These are phyloP conservation scores for Acanthoscelides obtectus DNA, from an alignment of 2,888 invertebrate genomes.

Conservation along the genomic window DNA sequence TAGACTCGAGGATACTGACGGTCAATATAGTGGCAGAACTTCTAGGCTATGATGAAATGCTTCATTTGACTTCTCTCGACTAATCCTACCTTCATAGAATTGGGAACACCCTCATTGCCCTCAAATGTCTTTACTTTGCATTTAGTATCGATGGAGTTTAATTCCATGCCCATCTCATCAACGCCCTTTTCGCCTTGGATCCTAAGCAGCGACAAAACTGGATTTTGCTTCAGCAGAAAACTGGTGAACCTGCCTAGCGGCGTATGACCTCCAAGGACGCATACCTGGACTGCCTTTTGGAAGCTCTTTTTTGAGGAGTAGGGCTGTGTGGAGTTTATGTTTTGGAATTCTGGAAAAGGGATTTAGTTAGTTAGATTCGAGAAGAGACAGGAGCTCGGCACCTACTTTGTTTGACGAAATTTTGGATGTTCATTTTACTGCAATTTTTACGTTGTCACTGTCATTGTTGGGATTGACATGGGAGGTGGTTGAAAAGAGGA, in stretches of 20 bases:
- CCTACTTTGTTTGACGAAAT: constrained; percentile 18
- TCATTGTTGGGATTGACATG: not conserved
- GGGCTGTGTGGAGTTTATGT: not conserved
- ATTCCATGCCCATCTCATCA: constrained; percentile 35
- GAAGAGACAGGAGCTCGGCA: not conserved
- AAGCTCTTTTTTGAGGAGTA: constrained; percentile 2
- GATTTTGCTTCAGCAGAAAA: constrained; percentile 54
- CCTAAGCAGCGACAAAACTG: constrained; percentile 41
- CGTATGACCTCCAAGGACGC: constrained; percentile 52
- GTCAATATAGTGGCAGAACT: too few relatives aligned
- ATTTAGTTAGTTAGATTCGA: too few relatives aligned
- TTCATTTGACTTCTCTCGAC: too few relatives aligned
- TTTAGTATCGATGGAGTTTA: constrained; percentile 40
- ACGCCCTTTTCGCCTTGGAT: constrained; percentile 36
- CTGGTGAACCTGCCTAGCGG: constrained; percentile 50
- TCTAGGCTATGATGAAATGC: not conserved
- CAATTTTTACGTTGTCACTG: constrained; percentile 8
- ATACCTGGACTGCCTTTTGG: constrained; percentile 32
- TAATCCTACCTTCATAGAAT: constrained; percentile 36
- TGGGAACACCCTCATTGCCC: constrained; percentile 27
- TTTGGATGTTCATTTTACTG: constrained; percentile 19
- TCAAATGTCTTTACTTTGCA: constrained; percentile 31
- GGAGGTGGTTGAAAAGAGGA: too few relatives aligned
- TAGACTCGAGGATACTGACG: too few relatives aligned
- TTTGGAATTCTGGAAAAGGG: not conserved